Evolutionary conservation across 2,888 invertebrate genomes (phyloP), one percentile per base, ranked within the genome.

Genomic region (Labia minor): DNA sequence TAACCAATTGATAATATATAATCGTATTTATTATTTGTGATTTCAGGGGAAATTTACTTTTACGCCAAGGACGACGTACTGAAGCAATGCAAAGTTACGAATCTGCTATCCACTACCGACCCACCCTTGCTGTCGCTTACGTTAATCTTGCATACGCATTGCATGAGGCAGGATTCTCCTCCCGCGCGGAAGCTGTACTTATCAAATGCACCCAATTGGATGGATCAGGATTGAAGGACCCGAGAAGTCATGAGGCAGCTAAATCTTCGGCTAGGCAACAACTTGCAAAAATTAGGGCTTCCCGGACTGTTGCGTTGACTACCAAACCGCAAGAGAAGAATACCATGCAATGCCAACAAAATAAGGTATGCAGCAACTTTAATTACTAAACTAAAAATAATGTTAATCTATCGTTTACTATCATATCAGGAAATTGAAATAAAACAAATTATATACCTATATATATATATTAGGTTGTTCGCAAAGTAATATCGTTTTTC

Each of bases 81-180:
- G 92, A 92, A 77, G 94, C 95, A 70, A 87, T 95, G 76, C 86
- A 88, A 77, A 92, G 92, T 81, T 95, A 95, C 80, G 88, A 91
- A 78, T 85, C 87, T 75, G 95, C 95, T 72, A 93, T 95, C 76
- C 89, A 90, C 79, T 95, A 89, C 81, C 84, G 96, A 78, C 95
- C 95, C 71, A 90, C 92, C 74, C 85, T 96, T 79, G 94, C 95
- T 77, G 95, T 95, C 84, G 95, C 95, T 66, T 92, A 96, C 79
- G 87, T 96, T 72, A 96, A 95, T 78, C 83, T 95, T 74, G 96
- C 94, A 4, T 88, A 92, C 68, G 88, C 94, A n/a, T 80, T 93
- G 73, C 88, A 90, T 76, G 86, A 90, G 64, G 83, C 89, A 68
- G 93, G 92, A 21, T 83, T 90, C 68, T 85, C 88, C 71, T 85